Conservation (phyloP, 2,797 vertebrate species). For the Buphagus erythrorhynchus region DNA sequence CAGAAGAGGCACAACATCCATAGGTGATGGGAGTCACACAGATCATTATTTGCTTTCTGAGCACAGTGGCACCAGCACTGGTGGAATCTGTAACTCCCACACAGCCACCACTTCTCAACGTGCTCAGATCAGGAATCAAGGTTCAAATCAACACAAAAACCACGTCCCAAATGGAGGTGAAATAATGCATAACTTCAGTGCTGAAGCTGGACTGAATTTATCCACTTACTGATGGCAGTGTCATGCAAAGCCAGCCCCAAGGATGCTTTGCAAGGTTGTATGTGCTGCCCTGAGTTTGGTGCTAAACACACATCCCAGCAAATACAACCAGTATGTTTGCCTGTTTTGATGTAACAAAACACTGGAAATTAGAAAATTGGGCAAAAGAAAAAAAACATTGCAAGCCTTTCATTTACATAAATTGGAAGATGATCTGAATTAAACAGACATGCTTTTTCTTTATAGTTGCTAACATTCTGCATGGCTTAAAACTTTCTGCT, state of each 20-base stretch:
- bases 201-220: neutral
- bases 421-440: conserved; percentile 45
- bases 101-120: neutral
- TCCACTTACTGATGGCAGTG: neutral
- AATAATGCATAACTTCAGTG: neutral
- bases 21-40: fast-evolving
- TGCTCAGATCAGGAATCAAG: neutral
- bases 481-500: conserved; percentile 55
- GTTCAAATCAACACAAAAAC: neutral
- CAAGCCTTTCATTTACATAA: conserved; percentile 13
- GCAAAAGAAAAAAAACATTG: neutral
- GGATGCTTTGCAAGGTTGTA: neutral
- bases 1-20: neutral
- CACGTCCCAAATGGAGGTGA: neutral
- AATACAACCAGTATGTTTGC: neutral
- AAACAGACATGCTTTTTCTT: conserved; percentile 34
- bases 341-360: neutral
- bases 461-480: conserved; percentile 22
- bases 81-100: neutral
- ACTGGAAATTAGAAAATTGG: neutral
- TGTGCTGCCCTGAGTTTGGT: neutral
- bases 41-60: neutral
- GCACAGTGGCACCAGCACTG: neutral
- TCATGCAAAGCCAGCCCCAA: neutral
- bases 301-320: neutral